These are phyloP conservation scores for Lithophane semibrunnea DNA, from an alignment of 2,888 invertebrate genomes.

Conservation along the genomic window DNA sequence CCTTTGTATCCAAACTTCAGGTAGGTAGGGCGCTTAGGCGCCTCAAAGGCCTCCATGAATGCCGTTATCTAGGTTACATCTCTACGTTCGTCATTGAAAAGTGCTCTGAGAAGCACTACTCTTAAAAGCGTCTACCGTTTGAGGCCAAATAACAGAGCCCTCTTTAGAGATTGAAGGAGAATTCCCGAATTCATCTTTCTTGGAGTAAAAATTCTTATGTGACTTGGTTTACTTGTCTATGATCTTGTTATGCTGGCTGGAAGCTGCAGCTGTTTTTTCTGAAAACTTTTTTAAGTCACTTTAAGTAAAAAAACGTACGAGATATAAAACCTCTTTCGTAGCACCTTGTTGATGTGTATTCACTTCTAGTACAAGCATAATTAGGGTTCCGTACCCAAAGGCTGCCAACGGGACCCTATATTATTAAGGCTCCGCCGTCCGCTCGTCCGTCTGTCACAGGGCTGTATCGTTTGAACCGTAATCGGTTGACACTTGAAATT, in stretches of 20 bases:
- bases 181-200: slow-evolving; percentile 21
- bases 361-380: neutral
- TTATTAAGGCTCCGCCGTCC: too few species aligned
- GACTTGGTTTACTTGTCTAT: neutral
- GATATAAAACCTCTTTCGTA: neutral
- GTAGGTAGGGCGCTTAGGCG: slow-evolving; percentile 43
- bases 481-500: too few species aligned
- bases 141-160: slow-evolving; percentile 57
- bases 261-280: neutral
- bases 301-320: neutral
- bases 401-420: too few species aligned
- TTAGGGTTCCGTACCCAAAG: too few species aligned
- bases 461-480: too few species aligned
- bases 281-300: too few species aligned
- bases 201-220: neutral
- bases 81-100: slow-evolving; percentile 72
- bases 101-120: slow-evolving; percentile 64
- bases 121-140: slow-evolving; percentile 64
- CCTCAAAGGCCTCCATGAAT: slow-evolving; percentile 66
- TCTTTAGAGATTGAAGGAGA: slow-evolving; percentile 40
- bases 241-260: neutral
- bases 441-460: too few species aligned
- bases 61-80: slow-evolving; percentile 80
- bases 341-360: neutral
- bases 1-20: slow-evolving; percentile 62